Conservation (phyloP, 2,113 vertebrate species). For the Pelodiscus sinensis region DNA sequence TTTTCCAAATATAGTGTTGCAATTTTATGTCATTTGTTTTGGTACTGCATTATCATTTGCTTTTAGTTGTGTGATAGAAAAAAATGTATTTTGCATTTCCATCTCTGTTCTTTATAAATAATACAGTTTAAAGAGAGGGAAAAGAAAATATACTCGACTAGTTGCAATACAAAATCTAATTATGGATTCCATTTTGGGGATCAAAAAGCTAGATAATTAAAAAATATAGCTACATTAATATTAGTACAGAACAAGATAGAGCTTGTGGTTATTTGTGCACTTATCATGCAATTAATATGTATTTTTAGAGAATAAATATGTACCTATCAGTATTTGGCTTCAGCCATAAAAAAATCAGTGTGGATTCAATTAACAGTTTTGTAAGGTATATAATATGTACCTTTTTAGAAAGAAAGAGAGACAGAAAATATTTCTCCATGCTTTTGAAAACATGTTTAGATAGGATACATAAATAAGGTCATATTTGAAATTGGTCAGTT, state of each 20-base stretch:
- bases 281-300: not conserved
- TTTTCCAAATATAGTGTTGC: conserved; percentile 36
- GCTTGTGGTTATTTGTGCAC: not conserved
- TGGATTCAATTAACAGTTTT: not conserved
- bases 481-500: not conserved
- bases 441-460: not conserved
- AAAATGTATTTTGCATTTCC: not conserved
- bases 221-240: not conserved
- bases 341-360: not conserved
- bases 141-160: not conserved
- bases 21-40: conserved; percentile 1
- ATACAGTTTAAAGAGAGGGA: not conserved
- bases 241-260: not conserved
- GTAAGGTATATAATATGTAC: not conserved
- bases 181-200: not conserved
- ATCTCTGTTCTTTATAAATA: not conserved
- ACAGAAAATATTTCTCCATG: not conserved
- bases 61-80: not conserved
- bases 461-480: not conserved
- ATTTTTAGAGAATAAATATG: not conserved
- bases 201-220: not conserved
- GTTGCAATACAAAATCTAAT: not conserved
- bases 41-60: not conserved
- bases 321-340: not conserved
- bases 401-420: not conserved